A percentile compares a stretch with the other conserved stretches of the same genome.
These are phyloP conservation scores for Antheraea assamensis DNA, from an alignment of 2,888 invertebrate species.

Conservation along the genomic window DNA sequence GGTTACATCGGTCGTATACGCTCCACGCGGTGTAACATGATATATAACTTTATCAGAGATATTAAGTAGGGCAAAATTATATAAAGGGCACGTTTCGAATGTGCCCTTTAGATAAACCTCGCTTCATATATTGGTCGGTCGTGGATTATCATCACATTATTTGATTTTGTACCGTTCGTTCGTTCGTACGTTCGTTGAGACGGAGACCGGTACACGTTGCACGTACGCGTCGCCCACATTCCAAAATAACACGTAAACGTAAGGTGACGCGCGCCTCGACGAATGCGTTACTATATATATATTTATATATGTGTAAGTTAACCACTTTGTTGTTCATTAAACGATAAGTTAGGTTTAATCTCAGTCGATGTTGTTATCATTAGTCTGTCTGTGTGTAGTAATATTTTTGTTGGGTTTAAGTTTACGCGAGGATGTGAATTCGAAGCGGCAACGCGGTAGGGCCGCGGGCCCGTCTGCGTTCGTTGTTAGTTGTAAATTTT, in stretches of 20 bases:
- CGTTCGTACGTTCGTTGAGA: background rate
- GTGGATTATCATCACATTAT: conserved; percentile 32
- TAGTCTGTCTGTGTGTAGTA: conserved; percentile 79
- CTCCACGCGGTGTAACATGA: conserved; percentile 47
- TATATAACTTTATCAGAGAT: conserved; percentile 10
- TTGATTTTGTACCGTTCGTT: background rate
- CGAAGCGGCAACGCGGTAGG: conserved; percentile 67
- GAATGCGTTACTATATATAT: conserved; percentile 56
- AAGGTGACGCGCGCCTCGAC: conserved; percentile 65
- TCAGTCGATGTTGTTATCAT: conserved; percentile 77
- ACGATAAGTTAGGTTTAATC: conserved; percentile 80
- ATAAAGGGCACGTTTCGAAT: background rate
- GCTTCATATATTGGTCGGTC: conserved; percentile 34
- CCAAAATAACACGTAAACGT: conserved; percentile 72
- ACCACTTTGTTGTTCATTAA: conserved; percentile 82
- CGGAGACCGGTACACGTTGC: conserved; percentile 4
- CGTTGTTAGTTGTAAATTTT: conserved; percentile 70
- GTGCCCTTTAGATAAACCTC: conserved; percentile 20
- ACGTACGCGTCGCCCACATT: conserved; percentile 72
- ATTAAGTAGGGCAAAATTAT: background rate
- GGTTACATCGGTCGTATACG: conserved; percentile 44
- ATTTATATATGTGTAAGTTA: conserved; percentile 59
- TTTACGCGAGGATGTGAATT: conserved; percentile 73
- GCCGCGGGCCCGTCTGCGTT: conserved; percentile 40
- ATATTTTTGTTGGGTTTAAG: conserved; percentile 66